Evolutionary conservation across 2,888 invertebrate species (phyloP).

Genomic region (Zhuqinia jingwanae): DNA sequence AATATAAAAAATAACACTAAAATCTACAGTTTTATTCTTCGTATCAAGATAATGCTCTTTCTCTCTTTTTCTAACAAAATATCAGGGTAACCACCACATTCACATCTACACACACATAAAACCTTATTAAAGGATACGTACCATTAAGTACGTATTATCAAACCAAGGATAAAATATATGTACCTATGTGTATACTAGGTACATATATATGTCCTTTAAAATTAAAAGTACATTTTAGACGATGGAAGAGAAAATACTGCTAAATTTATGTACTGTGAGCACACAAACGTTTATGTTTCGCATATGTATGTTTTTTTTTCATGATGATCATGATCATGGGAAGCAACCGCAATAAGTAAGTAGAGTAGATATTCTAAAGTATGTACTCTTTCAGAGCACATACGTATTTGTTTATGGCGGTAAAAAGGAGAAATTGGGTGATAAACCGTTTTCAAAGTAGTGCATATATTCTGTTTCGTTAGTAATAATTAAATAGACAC

Average conservation of each 20-base stretch:
- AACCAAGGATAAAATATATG: neutral
- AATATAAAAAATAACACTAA: slow-evolving; percentile 20
- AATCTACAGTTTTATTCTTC: slow-evolving; percentile 3
- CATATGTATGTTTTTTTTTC: neutral
- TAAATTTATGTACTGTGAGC: slow-evolving; percentile 15
- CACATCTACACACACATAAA: neutral
- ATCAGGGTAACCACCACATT: neutral
- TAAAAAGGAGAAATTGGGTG: slow-evolving; percentile 10
- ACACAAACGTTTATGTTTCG: neutral
- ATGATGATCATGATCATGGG: slow-evolving; percentile 10
- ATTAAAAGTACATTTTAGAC: slow-evolving; percentile 2
- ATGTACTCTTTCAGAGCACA: too few relatives aligned
- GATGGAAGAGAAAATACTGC: neutral
- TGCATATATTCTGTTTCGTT: too few relatives aligned
- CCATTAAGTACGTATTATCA: neutral
- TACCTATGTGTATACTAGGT: neutral
- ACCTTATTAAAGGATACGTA: neutral
- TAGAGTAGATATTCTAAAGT: neutral
- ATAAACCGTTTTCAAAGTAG: too few relatives aligned
- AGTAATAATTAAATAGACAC: too few relatives aligned
- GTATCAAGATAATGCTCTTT: neutral
- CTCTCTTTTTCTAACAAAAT: neutral
- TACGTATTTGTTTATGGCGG: too few relatives aligned
- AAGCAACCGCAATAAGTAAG: neutral
- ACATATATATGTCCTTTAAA: neutral